A percentile compares a stretch with the other conserved stretches of the same genome.
Evolutionary conservation across 2,113 vertebrate genomes (phyloP).

Genomic region (Recurvirostra avosetta): DNA sequence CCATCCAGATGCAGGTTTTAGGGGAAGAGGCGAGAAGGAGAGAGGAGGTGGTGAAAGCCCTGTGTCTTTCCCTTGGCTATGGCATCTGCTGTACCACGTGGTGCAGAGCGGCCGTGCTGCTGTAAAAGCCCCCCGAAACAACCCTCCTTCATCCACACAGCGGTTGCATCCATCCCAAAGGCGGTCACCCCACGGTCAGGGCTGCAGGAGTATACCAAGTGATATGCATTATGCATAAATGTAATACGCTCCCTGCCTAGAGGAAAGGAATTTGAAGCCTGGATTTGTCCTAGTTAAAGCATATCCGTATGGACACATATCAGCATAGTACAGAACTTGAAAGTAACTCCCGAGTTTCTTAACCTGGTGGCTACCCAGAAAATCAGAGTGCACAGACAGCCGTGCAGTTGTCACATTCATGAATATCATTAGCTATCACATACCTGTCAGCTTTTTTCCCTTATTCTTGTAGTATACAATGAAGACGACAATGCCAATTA

Average conservation of each 20-base stretch:
- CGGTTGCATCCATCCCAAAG: rapidly evolving
- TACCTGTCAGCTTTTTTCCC: conserved; percentile 77
- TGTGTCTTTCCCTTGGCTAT: neutral
- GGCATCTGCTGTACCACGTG: neutral
- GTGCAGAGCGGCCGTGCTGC: neutral
- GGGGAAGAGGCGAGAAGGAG: neutral
- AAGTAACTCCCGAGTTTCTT: neutral
- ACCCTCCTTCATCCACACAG: neutral
- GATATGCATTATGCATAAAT: rapidly evolving
- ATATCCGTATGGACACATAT: neutral
- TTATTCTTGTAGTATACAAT: conserved; percentile 73
- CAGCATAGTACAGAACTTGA: neutral
- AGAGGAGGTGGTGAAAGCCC: neutral
- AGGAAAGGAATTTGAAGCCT: neutral
- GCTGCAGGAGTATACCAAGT: neutral
- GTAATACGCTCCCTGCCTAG: neutral
- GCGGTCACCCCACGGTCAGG: rapidly evolving
- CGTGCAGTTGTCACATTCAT: neutral
- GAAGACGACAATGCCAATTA: conserved; percentile 54
- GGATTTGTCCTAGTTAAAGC: neutral
- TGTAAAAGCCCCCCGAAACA: neutral
- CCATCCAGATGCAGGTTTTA: neutral
- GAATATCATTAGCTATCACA: neutral
- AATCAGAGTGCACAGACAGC: neutral
- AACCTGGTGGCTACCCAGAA: neutral